A percentile compares a stretch with the other conserved stretches of the same genome.
Evolutionary conservation across 1,140 invertebrate genomes (phyloP).

Genomic region (Mizuhopecten yessoensis): DNA sequence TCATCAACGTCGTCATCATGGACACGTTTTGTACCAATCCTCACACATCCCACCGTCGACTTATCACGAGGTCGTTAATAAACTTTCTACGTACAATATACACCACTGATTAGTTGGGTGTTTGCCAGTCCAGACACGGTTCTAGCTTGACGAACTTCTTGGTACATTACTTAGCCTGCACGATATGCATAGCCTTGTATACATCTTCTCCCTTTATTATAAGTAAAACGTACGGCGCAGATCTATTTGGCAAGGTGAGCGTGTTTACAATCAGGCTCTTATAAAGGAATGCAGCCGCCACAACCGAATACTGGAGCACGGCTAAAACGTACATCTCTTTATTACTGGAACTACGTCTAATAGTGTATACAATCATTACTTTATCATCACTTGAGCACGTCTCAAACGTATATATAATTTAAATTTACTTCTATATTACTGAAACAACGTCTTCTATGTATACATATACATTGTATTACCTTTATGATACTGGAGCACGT

Average conservation of each 20-base stretch:
- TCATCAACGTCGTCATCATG: not conserved
- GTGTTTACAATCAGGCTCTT: not conserved
- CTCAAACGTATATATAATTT: too few relatives aligned
- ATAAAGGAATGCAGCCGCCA: constrained; percentile 6
- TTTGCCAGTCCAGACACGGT: not conserved
- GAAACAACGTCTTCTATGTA: too few relatives aligned
- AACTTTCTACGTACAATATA: not conserved
- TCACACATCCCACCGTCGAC: not conserved
- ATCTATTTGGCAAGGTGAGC: not conserved
- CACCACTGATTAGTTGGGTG: not conserved
- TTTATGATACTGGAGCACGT: too few relatives aligned
- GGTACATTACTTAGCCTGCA: too few relatives aligned
- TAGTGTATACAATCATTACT: too few relatives aligned
- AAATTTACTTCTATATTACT: too few relatives aligned
- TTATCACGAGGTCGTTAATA: not conserved
- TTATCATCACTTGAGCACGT: too few relatives aligned
- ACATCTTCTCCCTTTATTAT: not conserved
- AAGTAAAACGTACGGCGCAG: constrained; percentile 21
- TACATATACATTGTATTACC: too few relatives aligned
- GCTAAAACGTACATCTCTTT: not conserved
- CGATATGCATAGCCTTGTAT: too few relatives aligned
- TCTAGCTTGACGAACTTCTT: not conserved
- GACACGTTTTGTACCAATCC: not conserved
- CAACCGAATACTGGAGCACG: not conserved
- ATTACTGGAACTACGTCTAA: too few relatives aligned